Conservation (phyloP, 2,888 invertebrate genomes). For the Sphaerophoria taeniata region DNA sequence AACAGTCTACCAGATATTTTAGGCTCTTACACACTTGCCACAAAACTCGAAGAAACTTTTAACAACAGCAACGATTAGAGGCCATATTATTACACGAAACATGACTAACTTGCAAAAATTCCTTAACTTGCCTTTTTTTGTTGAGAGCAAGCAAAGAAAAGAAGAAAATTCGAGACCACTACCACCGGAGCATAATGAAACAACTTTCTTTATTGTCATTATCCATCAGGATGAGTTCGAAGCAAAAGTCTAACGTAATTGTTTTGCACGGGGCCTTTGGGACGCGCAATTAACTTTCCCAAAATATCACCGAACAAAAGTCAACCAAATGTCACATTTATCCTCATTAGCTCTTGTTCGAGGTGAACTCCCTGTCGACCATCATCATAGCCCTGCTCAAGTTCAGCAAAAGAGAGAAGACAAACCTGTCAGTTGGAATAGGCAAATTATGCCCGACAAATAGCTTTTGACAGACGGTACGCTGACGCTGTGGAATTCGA, state of each 20-base stretch:
- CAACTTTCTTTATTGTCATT: conserved; percentile 28
- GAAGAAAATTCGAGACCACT: conserved; percentile 1
- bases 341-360: conserved; percentile 1
- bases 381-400: background rate
- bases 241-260: conserved; percentile 16
- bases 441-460: conserved; percentile 45
- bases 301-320: conserved; percentile 8
- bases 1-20: background rate
- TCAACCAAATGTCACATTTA: conserved; percentile 15
- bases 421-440: conserved; percentile 34
- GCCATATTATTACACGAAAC: conserved; percentile 13
- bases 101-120: conserved; percentile 41
- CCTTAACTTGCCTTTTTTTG: background rate
- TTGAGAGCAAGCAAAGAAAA: conserved; percentile 2
- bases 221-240: background rate
- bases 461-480: conserved; percentile 41
- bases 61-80: conserved; percentile 55
- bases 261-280: conserved; percentile 14
- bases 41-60: conserved; percentile 31
- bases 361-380: background rate
- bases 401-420: conserved; percentile 17
- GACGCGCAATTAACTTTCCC: conserved; percentile 28
- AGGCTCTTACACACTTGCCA: background rate
- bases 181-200: conserved; percentile 23
- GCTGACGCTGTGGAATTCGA: background rate